These are phyloP conservation scores for Ptychobarbus kaznakovi DNA, from an alignment of 2,797 vertebrate genomes.

Conservation along the genomic window DNA sequence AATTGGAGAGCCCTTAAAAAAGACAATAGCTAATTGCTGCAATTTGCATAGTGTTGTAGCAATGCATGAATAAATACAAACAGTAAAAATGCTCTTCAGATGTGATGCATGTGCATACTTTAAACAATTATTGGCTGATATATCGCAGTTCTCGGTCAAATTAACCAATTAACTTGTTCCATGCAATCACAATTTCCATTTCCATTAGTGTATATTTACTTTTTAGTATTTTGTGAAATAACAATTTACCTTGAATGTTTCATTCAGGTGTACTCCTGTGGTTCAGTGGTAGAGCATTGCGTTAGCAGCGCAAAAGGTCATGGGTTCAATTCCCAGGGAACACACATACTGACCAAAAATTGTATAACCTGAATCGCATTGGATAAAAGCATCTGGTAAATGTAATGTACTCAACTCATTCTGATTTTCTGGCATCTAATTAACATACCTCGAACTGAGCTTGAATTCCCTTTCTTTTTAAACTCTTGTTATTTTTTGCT, in stretches of 20 bases:
- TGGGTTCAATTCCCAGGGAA: no score
- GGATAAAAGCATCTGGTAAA: no score
- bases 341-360: no score
- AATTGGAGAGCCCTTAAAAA: slow-evolving; percentile 37
- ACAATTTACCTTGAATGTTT: background rate
- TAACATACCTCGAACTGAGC: background rate
- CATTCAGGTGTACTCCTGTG: background rate
- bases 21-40: slow-evolving; percentile 36
- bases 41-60: slow-evolving; percentile 21
- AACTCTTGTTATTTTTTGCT: background rate
- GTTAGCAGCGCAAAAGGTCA: no score
- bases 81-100: background rate
- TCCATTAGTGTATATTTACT: background rate
- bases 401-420: background rate
- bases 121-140: background rate
- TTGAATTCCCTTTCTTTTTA: background rate
- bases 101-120: background rate
- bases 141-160: background rate
- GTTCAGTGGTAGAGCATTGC: no score
- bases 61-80: slow-evolving; percentile 25
- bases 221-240: background rate
- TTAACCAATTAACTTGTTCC: background rate
- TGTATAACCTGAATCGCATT: no score
- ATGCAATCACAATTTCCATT: background rate
- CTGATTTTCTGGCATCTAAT: background rate